Percentiles rank a stretch among this genome's conserved stretches.
phyloP scores from a whole-genome alignment of 2,888 invertebrate genomes.

The Drosophila subquinaria region DNA sequence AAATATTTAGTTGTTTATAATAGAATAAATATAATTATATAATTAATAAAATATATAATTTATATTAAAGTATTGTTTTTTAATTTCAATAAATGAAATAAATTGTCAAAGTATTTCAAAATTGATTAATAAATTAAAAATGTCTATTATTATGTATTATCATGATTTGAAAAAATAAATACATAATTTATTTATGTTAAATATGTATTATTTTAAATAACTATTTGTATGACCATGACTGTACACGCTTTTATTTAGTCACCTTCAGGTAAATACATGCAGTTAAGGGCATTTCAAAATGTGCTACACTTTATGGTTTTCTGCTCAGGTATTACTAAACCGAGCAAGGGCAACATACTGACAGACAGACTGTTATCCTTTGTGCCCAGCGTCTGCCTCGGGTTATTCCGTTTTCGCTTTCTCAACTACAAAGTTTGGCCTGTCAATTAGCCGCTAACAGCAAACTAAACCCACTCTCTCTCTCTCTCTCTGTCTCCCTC shows the following conservation, averaged over 20 bases:
- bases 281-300: too few relatives aligned
- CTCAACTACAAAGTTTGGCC: conserved; percentile 35
- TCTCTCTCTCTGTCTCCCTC: not conserved
- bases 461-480: not conserved
- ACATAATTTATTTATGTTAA: too few relatives aligned
- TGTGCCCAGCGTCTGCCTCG: conserved; percentile 12
- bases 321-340: conserved; percentile 5
- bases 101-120: too few relatives aligned
- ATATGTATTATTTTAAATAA: too few relatives aligned
- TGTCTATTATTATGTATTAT: too few relatives aligned
- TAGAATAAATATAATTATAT: too few relatives aligned
- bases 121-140: too few relatives aligned
- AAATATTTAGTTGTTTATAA: too few relatives aligned
- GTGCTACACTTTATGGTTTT: not conserved
- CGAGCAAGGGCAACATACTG: not conserved
- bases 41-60: too few relatives aligned
- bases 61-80: too few relatives aligned
- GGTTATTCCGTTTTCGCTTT: conserved; percentile 34
- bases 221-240: not conserved
- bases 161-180: too few relatives aligned
- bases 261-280: not conserved
- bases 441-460: conserved; percentile 67
- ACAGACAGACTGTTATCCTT: conserved; percentile 14
- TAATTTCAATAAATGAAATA: too few relatives aligned
- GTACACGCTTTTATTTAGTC: not conserved